phyloP scores from a whole-genome alignment of 53 echinoderm and acorn worm genomes.

The Apostichopus leukothele region DNA sequence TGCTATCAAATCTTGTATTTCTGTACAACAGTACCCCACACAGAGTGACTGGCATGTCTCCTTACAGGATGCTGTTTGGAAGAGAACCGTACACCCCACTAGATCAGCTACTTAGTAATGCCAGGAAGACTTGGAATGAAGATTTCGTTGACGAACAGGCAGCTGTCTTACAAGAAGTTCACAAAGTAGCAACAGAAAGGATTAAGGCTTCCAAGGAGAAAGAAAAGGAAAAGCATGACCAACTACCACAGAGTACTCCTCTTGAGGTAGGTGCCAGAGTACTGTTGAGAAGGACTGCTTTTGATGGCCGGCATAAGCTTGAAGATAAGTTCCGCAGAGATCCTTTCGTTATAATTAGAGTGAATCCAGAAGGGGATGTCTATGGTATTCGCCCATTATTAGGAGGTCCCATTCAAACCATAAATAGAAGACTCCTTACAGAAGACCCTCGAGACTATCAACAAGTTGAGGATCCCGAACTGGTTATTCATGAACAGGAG shows the following conservation, averaged over 20 bases:
- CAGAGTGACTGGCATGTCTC: slow-evolving; percentile 54
- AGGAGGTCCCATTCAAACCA: slow-evolving; percentile 36
- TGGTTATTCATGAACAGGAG: too few species aligned
- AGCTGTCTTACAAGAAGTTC: too few species aligned
- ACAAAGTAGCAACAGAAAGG: slow-evolving; percentile 17
- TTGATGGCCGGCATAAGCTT: too few species aligned
- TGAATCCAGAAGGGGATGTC: too few species aligned
- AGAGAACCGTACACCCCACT: slow-evolving; percentile 53
- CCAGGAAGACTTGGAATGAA: slow-evolving; percentile 48
- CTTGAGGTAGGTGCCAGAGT: too few species aligned
- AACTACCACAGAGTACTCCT: slow-evolving; percentile 6
- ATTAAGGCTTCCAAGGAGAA: slow-evolving; percentile 1
- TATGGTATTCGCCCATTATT: too few species aligned
- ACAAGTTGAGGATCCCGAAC: too few species aligned
- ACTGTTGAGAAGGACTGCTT: too few species aligned
- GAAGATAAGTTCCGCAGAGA: slow-evolving; percentile 57
- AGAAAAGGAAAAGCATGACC: slow-evolving; percentile 41
- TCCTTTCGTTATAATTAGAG: too few species aligned
- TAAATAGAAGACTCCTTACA: slow-evolving; percentile 48
- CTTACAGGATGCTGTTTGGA: slow-evolving; percentile 59
- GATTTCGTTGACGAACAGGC: background rate
- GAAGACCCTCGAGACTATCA: too few species aligned
- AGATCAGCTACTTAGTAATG: slow-evolving; percentile 52
- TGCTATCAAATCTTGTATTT: slow-evolving; percentile 55
- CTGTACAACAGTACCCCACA: slow-evolving; percentile 64